phyloP scores from a whole-genome alignment of 2,113 vertebrate species.

The Istiophorus platypterus region DNA sequence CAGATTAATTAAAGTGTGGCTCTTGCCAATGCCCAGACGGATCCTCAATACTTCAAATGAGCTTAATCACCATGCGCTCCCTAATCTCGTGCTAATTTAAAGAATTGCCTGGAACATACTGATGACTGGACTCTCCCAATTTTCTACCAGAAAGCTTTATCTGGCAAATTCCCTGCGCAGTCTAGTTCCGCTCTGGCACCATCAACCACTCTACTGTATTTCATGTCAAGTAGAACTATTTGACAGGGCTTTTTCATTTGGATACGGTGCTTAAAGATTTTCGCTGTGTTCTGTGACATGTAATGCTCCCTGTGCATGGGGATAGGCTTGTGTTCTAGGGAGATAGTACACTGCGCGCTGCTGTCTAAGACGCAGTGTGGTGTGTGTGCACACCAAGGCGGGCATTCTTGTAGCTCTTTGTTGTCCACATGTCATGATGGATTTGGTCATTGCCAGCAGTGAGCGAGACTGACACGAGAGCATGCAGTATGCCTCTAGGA shows the following conservation, averaged over 20 bases:
- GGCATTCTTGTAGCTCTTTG: conserved; percentile 78
- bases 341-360: conserved; percentile 65
- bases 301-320: conserved; percentile 70
- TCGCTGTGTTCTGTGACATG: conserved; percentile 78
- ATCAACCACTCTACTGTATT: conserved; percentile 59
- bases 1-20: conserved; percentile 86
- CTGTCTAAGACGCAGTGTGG: conserved; percentile 56
- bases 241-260: conserved; percentile 67
- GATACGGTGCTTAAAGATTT: conserved; percentile 80
- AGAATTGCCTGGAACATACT: conserved; percentile 81
- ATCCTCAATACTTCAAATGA: conserved; percentile 85
- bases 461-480: conserved; percentile 78
- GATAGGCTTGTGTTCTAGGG: conserved; percentile 73
- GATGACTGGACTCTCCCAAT: conserved; percentile 79
- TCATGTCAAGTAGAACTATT: conserved; percentile 69
- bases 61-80: conserved; percentile 85
- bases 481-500: conserved; percentile 76
- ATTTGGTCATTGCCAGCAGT: conserved; percentile 79
- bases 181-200: conserved; percentile 64
- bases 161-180: conserved; percentile 58
- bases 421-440: conserved; percentile 82
- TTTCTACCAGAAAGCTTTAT: conserved; percentile 76
- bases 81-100: conserved; percentile 85
- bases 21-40: conserved; percentile 85
- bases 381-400: conserved; percentile 43